Percentiles rank a stretch among this genome's conserved stretches.
Conservation (phyloP, 23 tunicate genomes). For the Aplidium turbinatum region DNA sequence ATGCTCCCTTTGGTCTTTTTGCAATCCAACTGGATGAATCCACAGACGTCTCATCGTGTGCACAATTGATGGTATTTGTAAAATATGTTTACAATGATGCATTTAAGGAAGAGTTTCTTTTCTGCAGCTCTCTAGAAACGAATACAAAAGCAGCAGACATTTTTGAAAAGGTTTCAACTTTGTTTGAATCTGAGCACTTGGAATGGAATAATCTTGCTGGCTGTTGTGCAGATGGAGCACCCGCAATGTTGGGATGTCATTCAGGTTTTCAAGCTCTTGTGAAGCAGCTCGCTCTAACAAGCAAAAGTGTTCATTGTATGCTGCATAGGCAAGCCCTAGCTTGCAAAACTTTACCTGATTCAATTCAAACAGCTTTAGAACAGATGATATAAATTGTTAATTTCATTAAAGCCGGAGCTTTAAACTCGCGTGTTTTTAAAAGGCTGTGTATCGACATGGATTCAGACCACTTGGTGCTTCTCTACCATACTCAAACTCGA, state of each 20-base stretch:
- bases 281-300: constrained; percentile 38
- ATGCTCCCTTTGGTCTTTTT: constrained; percentile 59
- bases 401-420: constrained; percentile 37
- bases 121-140: constrained; percentile 47
- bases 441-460: constrained; percentile 55
- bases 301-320: constrained; percentile 60
- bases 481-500: constrained; percentile 57
- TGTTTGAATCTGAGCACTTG: constrained; percentile 51
- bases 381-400: constrained; percentile 48
- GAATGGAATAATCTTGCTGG: constrained; percentile 73
- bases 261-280: constrained; percentile 69
- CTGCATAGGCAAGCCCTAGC: constrained; percentile 74
- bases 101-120: constrained; percentile 63
- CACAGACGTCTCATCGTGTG: constrained; percentile 53
- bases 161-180: constrained; percentile 34
- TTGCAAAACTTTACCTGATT: constrained; percentile 71
- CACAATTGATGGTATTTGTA: constrained; percentile 73
- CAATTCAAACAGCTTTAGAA: constrained; percentile 48
- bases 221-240: constrained; percentile 59
- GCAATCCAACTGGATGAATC: constrained; percentile 72
- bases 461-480: constrained; percentile 46
- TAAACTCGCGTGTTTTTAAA: constrained; percentile 49
- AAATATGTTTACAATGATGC: constrained; percentile 50
- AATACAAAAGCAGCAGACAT: constrained; percentile 50
- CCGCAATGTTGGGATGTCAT: constrained; percentile 60